These are phyloP conservation scores for Mesochorus sp. DNA, from an alignment of 2,888 invertebrate species.

Conservation along the genomic window DNA sequence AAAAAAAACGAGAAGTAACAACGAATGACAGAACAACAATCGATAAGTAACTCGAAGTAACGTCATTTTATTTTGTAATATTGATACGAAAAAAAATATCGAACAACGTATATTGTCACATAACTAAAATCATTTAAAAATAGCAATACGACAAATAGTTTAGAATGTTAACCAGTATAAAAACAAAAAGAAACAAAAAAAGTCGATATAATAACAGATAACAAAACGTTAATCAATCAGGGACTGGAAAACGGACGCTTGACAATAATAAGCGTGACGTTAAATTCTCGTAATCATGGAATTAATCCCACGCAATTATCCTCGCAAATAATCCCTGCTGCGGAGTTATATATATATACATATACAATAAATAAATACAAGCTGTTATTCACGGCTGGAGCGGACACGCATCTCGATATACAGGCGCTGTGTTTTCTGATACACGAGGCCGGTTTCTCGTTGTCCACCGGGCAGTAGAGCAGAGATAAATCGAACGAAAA, in stretches of 20 bases:
- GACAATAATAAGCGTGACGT: conserved; percentile 23
- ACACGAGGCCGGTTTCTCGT: conserved; percentile 51
- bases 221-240: conserved; percentile 12
- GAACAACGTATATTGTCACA: too few relatives aligned
- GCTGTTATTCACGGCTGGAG: conserved; percentile 25
- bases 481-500: conserved; percentile 43
- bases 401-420: conserved; percentile 26
- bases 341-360: too few relatives aligned
- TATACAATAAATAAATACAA: conserved; percentile 32
- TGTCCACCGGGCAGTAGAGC: conserved; percentile 46
- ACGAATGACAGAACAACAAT: too few relatives aligned
- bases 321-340: conserved; percentile 40
- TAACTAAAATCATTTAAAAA: too few relatives aligned
- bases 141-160: too few relatives aligned
- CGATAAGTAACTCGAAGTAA: too few relatives aligned
- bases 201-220: background rate
- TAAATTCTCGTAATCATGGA: conserved; percentile 54
- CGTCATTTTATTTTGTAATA: too few relatives aligned
- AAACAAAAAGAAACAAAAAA: background rate
- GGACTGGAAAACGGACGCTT: conserved; percentile 1
- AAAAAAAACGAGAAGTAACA: too few relatives aligned
- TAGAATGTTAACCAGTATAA: too few relatives aligned
- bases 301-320: conserved; percentile 59
- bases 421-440: conserved; percentile 35
- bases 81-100: too few relatives aligned